Evolutionary conservation across 2,797 vertebrate species (phyloP).

Genomic region (Poeciliopsis infans): DNA sequence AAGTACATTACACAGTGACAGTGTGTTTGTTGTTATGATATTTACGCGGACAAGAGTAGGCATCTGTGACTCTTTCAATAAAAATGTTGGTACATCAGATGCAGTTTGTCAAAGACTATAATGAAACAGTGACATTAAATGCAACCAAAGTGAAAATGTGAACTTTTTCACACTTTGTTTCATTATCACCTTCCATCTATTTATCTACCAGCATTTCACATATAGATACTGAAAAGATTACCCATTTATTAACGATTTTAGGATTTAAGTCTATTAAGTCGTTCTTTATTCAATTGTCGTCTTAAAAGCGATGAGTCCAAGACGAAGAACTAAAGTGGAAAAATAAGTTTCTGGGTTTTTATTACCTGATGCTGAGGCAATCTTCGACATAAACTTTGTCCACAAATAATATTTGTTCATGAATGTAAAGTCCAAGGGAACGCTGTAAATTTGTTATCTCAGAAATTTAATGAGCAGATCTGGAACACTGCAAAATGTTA

Average conservation of each 20-base stretch:
- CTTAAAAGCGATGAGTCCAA: not conserved
- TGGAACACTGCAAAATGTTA: not conserved
- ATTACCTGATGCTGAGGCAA: not conserved
- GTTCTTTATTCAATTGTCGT: not conserved
- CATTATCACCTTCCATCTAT: not conserved
- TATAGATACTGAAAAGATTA: not conserved
- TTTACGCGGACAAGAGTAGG: slow-evolving; percentile 7
- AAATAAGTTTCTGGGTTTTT: not conserved
- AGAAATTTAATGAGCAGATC: not conserved
- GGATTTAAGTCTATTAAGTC: not conserved
- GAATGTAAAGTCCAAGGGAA: not conserved
- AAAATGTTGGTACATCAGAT: not conserved
- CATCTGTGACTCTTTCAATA: not conserved
- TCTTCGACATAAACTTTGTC: not conserved
- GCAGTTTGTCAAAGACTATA: not conserved
- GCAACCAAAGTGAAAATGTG: not conserved
- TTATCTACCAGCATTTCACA: not conserved
- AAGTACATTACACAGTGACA: slow-evolving; percentile 20
- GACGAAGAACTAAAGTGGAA: not conserved
- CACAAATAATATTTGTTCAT: not conserved
- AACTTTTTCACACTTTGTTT: not conserved
- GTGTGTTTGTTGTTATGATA: slow-evolving; percentile 9
- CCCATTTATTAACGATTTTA: not conserved
- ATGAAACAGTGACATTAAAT: not conserved
- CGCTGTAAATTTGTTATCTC: not conserved